Base-by-base conservation (phyloP, 2,113 vertebrate species). In the Bubo blakistoni region DNA sequence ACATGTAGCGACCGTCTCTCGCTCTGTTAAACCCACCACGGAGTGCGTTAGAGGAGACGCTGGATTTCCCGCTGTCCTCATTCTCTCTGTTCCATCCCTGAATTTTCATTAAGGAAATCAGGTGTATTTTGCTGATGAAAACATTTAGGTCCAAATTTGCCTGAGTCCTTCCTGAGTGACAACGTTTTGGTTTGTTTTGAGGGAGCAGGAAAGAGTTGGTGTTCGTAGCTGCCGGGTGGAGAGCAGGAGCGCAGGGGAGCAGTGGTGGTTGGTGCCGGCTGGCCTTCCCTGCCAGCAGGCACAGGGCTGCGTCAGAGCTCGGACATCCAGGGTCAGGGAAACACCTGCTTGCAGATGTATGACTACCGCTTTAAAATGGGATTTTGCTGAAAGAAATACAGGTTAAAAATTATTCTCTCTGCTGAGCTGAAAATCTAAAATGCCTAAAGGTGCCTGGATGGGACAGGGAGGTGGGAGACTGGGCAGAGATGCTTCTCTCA, bases 181-280 rank as follows among this genome's bases (percentile, higher is more conserved):
- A 27, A 22, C 26, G 25, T 5, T 66, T 14, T 36, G 42, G 54
- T 49, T 78, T 82, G 69, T 13, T 66, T 29, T 59, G 83, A 21
- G 52, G 78, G 40, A 85, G 49, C 5, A 38, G 17, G 77, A 21
- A 26, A 32, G 74, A 25, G 11, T 1, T 66, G 71, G 52, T 18
- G 36, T 2, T 40, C 0, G 1, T 1, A 5, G 61, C 8, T 61
- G 30, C 19, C 0, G 6, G 44, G 70, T 14, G 7, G 47, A 38
- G 58, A 44, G 47, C 29, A 14, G 0, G 73, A 36, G 19, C 0
- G 36, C 26, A 3, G 2, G 2, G 30, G 27, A 32, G 54, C 47
- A n/a, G 25, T 8, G 16, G 55, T 21, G 54, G 47, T n/a, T 26
- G 2, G 0, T 3, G 59, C 12, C 0, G 0, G 32, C 63, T 5